Evolutionary conservation across 2,888 invertebrate genomes (phyloP), one percentile per base, ranked within the genome.

Genomic region (Torymus tubicola): DNA sequence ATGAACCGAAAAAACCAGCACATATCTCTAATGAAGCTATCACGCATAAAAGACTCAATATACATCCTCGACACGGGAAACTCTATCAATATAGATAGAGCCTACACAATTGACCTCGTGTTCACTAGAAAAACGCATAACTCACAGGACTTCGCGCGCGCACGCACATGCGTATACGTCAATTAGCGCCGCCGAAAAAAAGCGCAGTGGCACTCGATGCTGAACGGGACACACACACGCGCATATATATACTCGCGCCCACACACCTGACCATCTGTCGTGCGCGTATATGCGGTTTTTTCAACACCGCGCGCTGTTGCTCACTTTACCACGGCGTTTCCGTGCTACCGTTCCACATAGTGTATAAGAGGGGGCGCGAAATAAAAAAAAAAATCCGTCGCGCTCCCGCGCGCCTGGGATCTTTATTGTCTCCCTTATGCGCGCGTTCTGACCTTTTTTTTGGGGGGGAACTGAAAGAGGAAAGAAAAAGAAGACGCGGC

Each of bases 231-330:
- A 50, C 71, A 72, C 78, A 67, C 64, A 55, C 63, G 61, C 21
- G 68, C 58, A 80, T 76, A 83, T 81, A 86, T 16, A 50, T 42
- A 2, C 63, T 76, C 79, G 67, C 68, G 55, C 61, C 58, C 50
- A 76, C 76, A 81, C 83, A 83, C 83, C 81, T 80, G 79, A 76
- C 84, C 86, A 86, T 85, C 84, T 86, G 86, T 75, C 83, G 81
- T 69, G 61, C 57, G 65, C 63, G 74, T 73, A 64, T 82, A 64
- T 82, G 75, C 78, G 83, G 80, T 80, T 78, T 82, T 82, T 79
- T 80, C 71, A 72, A 71, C 71, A 71, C 83, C 64, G 31, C 31
- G 21, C 16, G 4, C 8, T 12, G 16, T 18, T 18, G 82, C 81
- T 69, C 81, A 81, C 81, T 42, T 42, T 82, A 78, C 58, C 58